phyloP scores from a whole-genome alignment of 2,113 vertebrate genomes.

The Bothrops jararaca region DNA sequence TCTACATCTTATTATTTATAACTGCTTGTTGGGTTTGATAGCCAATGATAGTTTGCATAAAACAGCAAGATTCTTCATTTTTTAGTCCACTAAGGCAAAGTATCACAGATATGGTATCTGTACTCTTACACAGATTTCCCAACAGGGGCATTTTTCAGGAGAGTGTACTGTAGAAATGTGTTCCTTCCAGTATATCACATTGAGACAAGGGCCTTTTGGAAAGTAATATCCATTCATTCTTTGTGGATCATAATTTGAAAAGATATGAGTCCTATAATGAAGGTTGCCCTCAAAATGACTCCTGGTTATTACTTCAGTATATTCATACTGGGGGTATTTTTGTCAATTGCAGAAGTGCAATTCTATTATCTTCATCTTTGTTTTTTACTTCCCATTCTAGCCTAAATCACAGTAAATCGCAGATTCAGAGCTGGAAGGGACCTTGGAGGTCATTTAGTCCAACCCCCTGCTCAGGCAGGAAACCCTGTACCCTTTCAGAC shows the following conservation, averaged over 20 bases:
- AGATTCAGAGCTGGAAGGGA: no score
- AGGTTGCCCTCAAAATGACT: not conserved
- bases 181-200: not conserved
- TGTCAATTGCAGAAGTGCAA: not conserved
- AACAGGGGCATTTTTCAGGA: not conserved
- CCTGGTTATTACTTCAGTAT: not conserved
- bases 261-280: not conserved
- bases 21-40: not conserved
- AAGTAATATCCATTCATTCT: not conserved
- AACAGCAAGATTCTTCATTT: not conserved
- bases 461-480: no score
- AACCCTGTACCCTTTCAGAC: no score
- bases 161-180: not conserved
- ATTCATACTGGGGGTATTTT: not conserved
- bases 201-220: not conserved
- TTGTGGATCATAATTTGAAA: not conserved
- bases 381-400: not conserved
- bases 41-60: not conserved
- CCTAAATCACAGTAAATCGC: not conserved
- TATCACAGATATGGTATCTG: not conserved
- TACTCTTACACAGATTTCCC: not conserved
- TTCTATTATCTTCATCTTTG: not conserved
- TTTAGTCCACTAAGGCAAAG: not conserved
- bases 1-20: not conserved
- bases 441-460: no score